These are phyloP conservation scores for Ophion ventricosus DNA, from an alignment of 2,888 invertebrate genomes.

Conservation along the genomic window DNA sequence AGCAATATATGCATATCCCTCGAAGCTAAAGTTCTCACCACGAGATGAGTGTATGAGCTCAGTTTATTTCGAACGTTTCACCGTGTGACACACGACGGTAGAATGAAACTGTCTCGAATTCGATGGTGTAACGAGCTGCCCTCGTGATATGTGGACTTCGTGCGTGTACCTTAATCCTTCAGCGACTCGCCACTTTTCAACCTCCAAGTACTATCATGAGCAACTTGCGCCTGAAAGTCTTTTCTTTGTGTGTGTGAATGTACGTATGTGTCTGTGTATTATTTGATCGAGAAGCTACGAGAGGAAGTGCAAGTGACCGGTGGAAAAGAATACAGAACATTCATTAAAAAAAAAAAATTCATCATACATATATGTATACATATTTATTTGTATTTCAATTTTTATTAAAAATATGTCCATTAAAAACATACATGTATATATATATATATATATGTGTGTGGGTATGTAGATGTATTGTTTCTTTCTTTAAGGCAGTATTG, in stretches of 20 bases:
- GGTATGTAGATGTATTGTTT: too few species aligned
- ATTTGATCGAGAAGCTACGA: slow-evolving; percentile 10
- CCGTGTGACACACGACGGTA: slow-evolving; percentile 59
- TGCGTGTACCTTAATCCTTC: not conserved
- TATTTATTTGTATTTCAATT: not conserved
- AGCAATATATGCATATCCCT: slow-evolving; percentile 21
- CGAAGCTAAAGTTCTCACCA: slow-evolving; percentile 58
- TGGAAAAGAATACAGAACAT: not conserved
- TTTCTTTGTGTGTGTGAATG: not conserved
- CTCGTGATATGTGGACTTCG: slow-evolving; percentile 18
- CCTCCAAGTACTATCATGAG: not conserved
- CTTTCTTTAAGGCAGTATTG: too few species aligned
- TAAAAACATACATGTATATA: too few species aligned
- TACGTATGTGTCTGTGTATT: not conserved
- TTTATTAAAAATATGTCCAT: too few species aligned
- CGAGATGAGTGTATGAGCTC: slow-evolving; percentile 54
- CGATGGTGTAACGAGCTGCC: slow-evolving; percentile 34
- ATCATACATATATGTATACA: too few species aligned
- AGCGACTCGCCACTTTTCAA: slow-evolving; percentile 22
- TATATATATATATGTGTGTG: too few species aligned
- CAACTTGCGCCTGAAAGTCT: too few species aligned
- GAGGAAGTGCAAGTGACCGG: slow-evolving; percentile 44
- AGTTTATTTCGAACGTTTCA: slow-evolving; percentile 71
- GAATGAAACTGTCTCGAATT: slow-evolving; percentile 53
- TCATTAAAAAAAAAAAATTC: not conserved